Conservation (phyloP, 2,888 invertebrate species). For the Drosophila prostipennis region DNA sequence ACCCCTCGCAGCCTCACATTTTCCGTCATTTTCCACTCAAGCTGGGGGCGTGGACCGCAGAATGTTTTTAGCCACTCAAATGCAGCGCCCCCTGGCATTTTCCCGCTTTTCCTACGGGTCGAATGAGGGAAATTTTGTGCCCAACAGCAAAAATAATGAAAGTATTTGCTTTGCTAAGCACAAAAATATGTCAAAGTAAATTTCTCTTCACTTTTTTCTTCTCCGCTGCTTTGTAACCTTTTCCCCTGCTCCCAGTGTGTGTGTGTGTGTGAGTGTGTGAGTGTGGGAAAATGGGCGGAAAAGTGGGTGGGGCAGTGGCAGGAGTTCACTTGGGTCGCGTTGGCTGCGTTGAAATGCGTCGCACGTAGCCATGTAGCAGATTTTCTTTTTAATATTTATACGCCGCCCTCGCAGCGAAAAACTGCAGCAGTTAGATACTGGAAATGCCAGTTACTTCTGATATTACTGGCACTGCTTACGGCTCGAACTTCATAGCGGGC, state of each 20-base stretch:
- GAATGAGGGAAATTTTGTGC: slow-evolving; percentile 75
- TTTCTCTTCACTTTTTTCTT: slow-evolving; percentile 72
- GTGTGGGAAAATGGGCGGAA: slow-evolving; percentile 2
- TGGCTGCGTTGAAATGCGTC: slow-evolving; percentile 57
- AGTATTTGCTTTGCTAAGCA: slow-evolving; percentile 82
- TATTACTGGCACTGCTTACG: slow-evolving; percentile 18
- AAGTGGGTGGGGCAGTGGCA: background rate
- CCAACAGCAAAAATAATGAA: slow-evolving; percentile 80
- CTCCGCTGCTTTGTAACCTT: slow-evolving; percentile 55
- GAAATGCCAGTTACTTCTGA: slow-evolving; percentile 31
- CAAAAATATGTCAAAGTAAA: slow-evolving; percentile 81
- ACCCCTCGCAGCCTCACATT: background rate
- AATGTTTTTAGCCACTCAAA: slow-evolving; percentile 79
- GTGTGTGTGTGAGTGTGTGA: slow-evolving; percentile 16
- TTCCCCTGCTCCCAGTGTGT: slow-evolving; percentile 4
- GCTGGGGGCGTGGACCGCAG: slow-evolving; percentile 64
- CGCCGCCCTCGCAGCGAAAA: slow-evolving; percentile 31
- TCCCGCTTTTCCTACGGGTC: slow-evolving; percentile 21
- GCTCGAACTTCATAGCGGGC: background rate
- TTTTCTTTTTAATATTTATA: slow-evolving; percentile 52
- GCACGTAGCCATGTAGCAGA: slow-evolving; percentile 66
- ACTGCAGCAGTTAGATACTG: slow-evolving; percentile 48
- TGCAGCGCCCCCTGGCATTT: slow-evolving; percentile 50
- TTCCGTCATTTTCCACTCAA: slow-evolving; percentile 30
- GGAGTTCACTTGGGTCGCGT: slow-evolving; percentile 47